Evolutionary conservation across 2,888 invertebrate species (phyloP), one percentile per base, ranked within the genome.

Genomic region (Agrochola lychnidis): DNA sequence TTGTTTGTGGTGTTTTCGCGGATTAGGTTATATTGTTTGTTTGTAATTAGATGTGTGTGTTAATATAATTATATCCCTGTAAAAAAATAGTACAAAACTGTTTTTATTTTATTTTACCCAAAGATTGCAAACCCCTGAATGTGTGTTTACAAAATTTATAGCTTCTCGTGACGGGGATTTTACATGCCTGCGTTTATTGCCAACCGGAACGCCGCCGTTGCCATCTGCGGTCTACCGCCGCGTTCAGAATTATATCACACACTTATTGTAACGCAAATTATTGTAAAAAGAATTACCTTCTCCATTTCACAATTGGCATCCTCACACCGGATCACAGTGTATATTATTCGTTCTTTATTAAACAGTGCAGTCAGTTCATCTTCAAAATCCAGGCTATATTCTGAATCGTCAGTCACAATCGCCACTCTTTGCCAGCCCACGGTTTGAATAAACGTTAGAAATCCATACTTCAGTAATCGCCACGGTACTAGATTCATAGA

Each of bases 391-490:
- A 74, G 36, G 73, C 92, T 93, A 30, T 85, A 85, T 5, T 73
- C 68, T 10, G 89, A 83, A 76, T 89, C 86, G 64, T 93, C 93
- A 5, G 92, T 90, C 51, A 93, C 62, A 4, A 94, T 85, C 0
- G 89, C 93, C 0, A 92, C 87, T 82, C 93, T 86, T 0, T 59
- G 70, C 92, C 91, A 92, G 0, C 76, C 40, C 57, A 84, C 78
- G 0, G 36, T 14, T 51, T 82, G 72, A 6, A 93, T 67, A 40
- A 91, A 88, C 22, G 75, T 51, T 5, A 87, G 7, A 42, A 89
- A 80, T 2, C 73, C 86, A 67, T 78, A 68, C 42, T 82, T 87
- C 1, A 88, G 51, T 45, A 71, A n/a, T 16, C 25, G 64, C 85
- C 69, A 78, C 1, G 81, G 74, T 16, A 68, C 30, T 9, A 81